These are phyloP conservation scores for Linepithema humile DNA, from an alignment of 1,140 invertebrate genomes.

Conservation along the genomic window DNA sequence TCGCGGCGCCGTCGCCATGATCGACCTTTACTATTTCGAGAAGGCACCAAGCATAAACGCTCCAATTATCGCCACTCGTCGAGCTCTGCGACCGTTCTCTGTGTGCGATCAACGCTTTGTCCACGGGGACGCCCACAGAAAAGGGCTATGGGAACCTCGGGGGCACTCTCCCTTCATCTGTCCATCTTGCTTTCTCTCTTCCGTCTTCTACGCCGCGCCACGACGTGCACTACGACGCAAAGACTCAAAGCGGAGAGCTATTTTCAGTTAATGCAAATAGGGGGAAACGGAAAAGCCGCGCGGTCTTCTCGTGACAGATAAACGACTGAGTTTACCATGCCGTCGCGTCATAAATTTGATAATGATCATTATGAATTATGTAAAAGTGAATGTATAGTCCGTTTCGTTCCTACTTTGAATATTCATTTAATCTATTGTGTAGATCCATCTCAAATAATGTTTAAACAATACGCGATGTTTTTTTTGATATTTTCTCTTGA, in stretches of 20 bases:
- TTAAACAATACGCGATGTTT: no score
- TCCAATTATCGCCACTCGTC: conserved; percentile 46
- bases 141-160: neutral
- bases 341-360: conserved; percentile 4
- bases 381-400: neutral
- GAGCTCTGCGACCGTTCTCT: conserved; percentile 4
- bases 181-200: neutral
- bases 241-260: conserved; percentile 25
- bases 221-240: neutral
- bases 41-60: conserved; percentile 37
- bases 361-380: neutral
- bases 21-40: conserved; percentile 55
- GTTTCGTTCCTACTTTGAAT: neutral
- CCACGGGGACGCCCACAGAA: conserved; percentile 19
- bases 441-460: no score
- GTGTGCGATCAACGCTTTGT: conserved; percentile 40
- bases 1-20: conserved; percentile 5
- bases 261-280: conserved; percentile 45
- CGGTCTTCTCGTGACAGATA: neutral
- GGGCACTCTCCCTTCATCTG: neutral
- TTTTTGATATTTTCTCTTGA: conserved; percentile 22
- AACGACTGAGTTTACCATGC: neutral
- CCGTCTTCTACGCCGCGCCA: neutral
- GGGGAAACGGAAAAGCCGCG: conserved; percentile 3
- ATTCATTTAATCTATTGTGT: neutral